These are phyloP conservation scores for Amphilophus citrinellus DNA, from an alignment of 2,113 vertebrate genomes.

Conservation along the genomic window DNA sequence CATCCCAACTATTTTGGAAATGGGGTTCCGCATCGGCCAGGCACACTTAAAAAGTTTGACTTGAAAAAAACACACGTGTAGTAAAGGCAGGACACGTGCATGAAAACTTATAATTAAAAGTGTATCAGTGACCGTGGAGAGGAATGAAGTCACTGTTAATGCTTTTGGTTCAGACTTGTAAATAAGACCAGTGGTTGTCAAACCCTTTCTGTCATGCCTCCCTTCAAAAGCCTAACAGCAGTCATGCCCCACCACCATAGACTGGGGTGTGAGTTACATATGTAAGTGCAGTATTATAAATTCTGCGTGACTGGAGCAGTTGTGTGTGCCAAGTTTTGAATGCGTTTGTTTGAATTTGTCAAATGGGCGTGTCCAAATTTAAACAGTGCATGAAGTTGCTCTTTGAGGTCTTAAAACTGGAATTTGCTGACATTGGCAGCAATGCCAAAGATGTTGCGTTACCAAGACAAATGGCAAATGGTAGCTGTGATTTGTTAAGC, in stretches of 20 bases:
- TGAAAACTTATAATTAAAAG: not conserved
- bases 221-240: not conserved
- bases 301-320: conserved; percentile 2
- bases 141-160: not conserved
- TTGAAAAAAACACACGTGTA: not conserved
- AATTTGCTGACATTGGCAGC: not conserved
- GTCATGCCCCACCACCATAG: not conserved
- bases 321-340: not conserved
- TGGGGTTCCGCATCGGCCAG: not conserved
- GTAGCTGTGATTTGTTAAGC: not conserved
- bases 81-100: not conserved
- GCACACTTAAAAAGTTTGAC: not conserved
- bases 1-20: not conserved
- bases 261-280: not conserved
- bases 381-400: not conserved
- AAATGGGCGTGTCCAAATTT: not conserved
- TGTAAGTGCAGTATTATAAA: not conserved
- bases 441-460: not conserved
- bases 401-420: conserved; percentile 1
- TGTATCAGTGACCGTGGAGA: conserved; percentile 5
- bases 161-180: not conserved
- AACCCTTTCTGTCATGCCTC: not conserved
- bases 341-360: conserved; percentile 10
- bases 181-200: not conserved
- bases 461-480: not conserved